A percentile compares a stretch with the other conserved stretches of the same genome.
These are phyloP conservation scores for Pseudococcus viburni DNA, from an alignment of 2,888 invertebrate species.

Conservation along the genomic window DNA sequence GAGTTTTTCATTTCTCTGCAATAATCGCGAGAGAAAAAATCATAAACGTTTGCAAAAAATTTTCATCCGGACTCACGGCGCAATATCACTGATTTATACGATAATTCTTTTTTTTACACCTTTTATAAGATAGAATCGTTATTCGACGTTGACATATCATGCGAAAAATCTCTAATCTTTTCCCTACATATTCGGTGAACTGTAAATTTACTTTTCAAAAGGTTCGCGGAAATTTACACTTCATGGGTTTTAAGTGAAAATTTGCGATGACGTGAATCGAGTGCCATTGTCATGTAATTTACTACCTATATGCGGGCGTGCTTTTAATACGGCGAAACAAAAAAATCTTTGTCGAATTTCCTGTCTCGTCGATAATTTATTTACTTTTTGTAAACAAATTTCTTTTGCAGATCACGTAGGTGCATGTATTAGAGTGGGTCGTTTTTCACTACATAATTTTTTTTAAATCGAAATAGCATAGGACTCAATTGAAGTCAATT, in stretches of 20 bases:
- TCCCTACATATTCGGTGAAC: background rate
- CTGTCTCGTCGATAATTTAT: background rate
- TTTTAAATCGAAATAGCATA: too few relatives aligned
- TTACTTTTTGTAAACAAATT: too few relatives aligned
- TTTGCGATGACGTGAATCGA: background rate
- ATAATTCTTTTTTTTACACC: background rate
- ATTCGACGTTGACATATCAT: constrained; percentile 43
- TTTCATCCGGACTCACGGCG: background rate
- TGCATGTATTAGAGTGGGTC: too few relatives aligned
- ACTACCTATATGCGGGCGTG: background rate
- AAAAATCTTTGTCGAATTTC: background rate
- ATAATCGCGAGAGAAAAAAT: background rate
- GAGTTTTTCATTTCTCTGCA: constrained; percentile 1
- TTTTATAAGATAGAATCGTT: background rate
- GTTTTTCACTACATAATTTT: too few relatives aligned
- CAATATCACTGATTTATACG: background rate
- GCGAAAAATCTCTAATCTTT: constrained; percentile 29
- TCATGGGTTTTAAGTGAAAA: background rate
- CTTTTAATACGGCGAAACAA: background rate
- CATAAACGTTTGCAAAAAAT: background rate
- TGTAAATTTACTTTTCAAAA: constrained; percentile 4
- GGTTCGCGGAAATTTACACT: constrained; percentile 4
- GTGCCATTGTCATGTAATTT: background rate
- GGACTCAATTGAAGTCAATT: too few relatives aligned
- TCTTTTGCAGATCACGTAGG: too few relatives aligned